A percentile compares a stretch with the other conserved stretches of the same genome.
Conservation (phyloP, 1,140 invertebrate species). For the Trinorchestia longiramus region DNA sequence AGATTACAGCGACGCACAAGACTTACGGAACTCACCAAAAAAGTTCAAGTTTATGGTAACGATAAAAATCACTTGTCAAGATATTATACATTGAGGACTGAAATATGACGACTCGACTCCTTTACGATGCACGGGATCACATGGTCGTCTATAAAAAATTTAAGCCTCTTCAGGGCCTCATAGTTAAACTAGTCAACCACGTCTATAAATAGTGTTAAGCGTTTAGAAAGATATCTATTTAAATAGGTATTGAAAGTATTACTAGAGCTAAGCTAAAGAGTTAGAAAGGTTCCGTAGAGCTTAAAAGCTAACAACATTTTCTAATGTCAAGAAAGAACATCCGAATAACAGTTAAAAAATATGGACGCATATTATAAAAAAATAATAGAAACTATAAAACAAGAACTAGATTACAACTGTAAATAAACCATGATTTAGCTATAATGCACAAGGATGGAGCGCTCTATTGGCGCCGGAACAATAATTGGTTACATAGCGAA, state of each 20-base stretch:
- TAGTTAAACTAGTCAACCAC: conserved; percentile 45
- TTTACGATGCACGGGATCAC: conserved; percentile 9
- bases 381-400: conserved; percentile 54
- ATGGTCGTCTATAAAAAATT: neutral
- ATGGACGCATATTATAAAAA: conserved; percentile 44
- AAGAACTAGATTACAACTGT: conserved; percentile 16
- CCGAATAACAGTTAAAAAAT: conserved; percentile 53
- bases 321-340: conserved; percentile 44
- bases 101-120: neutral
- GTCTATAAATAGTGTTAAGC: conserved; percentile 54
- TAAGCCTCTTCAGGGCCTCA: conserved; percentile 25
- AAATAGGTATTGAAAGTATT: conserved; percentile 38
- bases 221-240: conserved; percentile 55
- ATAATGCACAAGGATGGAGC: conserved; percentile 28
- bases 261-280: conserved; percentile 45
- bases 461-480: neutral
- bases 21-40: neutral
- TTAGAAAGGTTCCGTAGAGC: conserved; percentile 19
- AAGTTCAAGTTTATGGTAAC: neutral
- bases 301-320: conserved; percentile 45
- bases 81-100: neutral
- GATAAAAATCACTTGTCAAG: neutral
- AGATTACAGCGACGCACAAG: neutral
- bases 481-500: conserved; percentile 1
- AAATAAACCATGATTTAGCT: conserved; percentile 13